Conservation (phyloP, 2,797 vertebrate species). For the Squalus acanthias region DNA sequence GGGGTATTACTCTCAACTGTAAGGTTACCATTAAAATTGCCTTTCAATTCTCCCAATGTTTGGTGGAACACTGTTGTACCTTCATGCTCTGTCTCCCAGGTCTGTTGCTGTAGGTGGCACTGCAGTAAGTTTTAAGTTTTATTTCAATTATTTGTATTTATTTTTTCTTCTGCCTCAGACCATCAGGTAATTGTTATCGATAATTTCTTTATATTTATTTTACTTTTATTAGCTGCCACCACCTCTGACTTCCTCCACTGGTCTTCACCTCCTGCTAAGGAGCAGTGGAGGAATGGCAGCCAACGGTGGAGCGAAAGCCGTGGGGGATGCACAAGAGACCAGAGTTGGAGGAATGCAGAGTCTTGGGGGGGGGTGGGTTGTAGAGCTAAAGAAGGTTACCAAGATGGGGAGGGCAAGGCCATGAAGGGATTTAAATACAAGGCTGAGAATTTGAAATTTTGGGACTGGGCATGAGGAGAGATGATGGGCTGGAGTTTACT, state of each 20-base stretch:
- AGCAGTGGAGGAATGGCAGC: background rate
- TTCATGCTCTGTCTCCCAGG: background rate
- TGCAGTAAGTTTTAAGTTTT: background rate
- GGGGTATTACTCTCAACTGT: background rate
- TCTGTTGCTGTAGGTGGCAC: background rate
- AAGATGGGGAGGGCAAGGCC: background rate
- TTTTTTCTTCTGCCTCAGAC: background rate
- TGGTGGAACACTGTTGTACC: background rate
- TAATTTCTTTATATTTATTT: background rate
- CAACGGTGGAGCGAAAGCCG: background rate
- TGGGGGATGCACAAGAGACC: background rate
- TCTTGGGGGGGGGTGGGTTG: background rate
- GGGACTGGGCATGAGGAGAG: background rate
- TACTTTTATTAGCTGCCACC: background rate
- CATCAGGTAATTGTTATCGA: background rate
- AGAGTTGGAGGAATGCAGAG: background rate
- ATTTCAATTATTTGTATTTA: background rate
- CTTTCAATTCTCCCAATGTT: background rate
- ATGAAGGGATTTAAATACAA: background rate
- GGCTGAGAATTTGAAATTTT: background rate
- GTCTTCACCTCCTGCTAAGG: background rate
- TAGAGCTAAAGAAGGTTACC: background rate
- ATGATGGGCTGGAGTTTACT: background rate
- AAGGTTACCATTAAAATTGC: background rate
- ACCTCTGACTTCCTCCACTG: background rate